These are phyloP conservation scores for Sturmia bella DNA, from an alignment of 2,888 invertebrate species.

Conservation along the genomic window DNA sequence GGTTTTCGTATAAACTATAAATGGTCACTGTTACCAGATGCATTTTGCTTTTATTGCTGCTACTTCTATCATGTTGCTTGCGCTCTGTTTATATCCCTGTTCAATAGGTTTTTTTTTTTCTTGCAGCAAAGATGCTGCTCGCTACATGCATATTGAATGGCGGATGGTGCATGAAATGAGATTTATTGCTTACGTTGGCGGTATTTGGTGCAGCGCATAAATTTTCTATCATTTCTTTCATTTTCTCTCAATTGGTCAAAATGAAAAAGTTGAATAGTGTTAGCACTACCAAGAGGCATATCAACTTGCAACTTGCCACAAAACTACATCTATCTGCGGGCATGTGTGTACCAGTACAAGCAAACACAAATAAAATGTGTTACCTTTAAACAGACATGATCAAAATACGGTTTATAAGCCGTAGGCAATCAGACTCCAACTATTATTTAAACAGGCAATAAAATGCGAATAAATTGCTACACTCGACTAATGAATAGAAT, in stretches of 20 bases:
- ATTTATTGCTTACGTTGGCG: constrained; percentile 78
- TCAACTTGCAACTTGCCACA: constrained; percentile 11
- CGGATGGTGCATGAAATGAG: constrained; percentile 77
- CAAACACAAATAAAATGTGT: constrained; percentile 62
- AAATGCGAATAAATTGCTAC: constrained; percentile 59
- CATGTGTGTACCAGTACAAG: background rate
- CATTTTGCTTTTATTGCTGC: constrained; percentile 32
- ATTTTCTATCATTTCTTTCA: constrained; percentile 70
- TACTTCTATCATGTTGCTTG: background rate
- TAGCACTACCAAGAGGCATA: constrained; percentile 15
- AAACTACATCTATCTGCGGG: constrained; percentile 35
- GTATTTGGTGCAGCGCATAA: constrained; percentile 72
- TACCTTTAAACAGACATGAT: constrained; percentile 61
- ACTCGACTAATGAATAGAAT: constrained; percentile 12
- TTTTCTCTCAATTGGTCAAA: constrained; percentile 60
- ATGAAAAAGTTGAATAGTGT: constrained; percentile 29
- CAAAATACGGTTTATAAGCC: constrained; percentile 57
- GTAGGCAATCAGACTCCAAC: constrained; percentile 58
- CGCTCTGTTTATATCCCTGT: constrained; percentile 12
- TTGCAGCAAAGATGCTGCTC: background rate
- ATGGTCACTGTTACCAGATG: constrained; percentile 71
- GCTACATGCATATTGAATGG: constrained; percentile 51
- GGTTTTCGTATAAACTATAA: constrained; percentile 70
- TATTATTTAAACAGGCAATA: constrained; percentile 52
- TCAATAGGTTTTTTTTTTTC: constrained; percentile 19